Conservation (phyloP, 2,113 vertebrate species). For the Arothron firmamentum region DNA sequence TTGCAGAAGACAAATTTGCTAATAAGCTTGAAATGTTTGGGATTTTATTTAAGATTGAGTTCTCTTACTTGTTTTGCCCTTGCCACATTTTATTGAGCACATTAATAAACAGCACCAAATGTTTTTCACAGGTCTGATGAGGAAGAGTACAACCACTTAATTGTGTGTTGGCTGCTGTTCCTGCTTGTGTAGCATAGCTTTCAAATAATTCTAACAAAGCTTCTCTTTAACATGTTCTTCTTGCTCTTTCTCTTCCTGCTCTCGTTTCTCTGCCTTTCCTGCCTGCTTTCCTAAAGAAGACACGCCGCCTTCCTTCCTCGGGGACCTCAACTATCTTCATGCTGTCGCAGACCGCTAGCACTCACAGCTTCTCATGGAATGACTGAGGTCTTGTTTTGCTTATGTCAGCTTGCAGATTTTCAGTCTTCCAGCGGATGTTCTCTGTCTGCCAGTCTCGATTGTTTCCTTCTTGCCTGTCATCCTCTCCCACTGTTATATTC, state of each 20-base stretch:
- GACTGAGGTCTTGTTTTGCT: conserved; percentile 93
- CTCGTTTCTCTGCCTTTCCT: conserved; percentile 43
- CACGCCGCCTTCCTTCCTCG: conserved; percentile 95
- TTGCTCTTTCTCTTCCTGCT: conserved; percentile 20
- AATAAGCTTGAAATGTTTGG: no score
- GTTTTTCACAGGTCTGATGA: conserved; percentile 6
- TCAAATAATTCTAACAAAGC: conserved; percentile 8
- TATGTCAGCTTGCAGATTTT: conserved; percentile 59
- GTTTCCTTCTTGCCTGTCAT: conserved; percentile 44
- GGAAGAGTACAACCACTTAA: neutral
- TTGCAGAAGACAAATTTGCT: no score
- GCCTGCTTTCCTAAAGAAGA: conserved; percentile 86
- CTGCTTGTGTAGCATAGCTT: neutral
- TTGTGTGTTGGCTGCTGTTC: neutral
- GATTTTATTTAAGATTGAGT: no score
- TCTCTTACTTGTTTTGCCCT: no score
- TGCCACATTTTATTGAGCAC: conserved; percentile 18
- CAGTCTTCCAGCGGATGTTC: neutral
- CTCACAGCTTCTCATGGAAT: conserved; percentile 99
- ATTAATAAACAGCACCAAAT: conserved; percentile 14
- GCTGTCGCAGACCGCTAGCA: conserved; percentile 99
- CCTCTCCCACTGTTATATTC: conserved; percentile 55
- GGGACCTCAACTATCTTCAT: conserved; percentile 99
- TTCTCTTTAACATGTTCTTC: conserved; percentile 1
- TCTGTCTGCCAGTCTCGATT: conserved; percentile 56